Conservation (phyloP, 2,888 invertebrate genomes). For the Pomacea canaliculata region DNA sequence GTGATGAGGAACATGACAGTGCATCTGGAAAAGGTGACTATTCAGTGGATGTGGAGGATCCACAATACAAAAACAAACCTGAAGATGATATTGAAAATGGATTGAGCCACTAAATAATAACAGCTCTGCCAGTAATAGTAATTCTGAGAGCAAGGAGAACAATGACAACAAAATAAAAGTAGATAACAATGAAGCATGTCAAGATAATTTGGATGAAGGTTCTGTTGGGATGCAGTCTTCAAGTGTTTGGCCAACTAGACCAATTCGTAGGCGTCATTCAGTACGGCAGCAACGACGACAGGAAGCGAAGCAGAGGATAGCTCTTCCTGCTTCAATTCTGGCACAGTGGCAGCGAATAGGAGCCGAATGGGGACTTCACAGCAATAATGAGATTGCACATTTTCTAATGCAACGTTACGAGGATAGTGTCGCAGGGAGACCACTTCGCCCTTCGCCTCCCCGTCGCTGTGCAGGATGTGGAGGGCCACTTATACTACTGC, state of each 20-base stretch:
- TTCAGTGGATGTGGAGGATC: no score
- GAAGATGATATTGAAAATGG: no score
- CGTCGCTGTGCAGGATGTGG: conserved; percentile 16
- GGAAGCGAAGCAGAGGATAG: background rate
- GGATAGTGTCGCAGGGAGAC: conserved; percentile 11
- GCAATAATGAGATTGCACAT: conserved; percentile 13
- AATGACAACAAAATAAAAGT: background rate
- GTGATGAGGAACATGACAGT: background rate
- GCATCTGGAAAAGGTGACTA: background rate
- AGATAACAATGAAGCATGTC: background rate
- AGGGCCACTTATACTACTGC: conserved; percentile 1
- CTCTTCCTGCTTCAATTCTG: background rate
- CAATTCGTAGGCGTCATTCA: conserved; percentile 6
- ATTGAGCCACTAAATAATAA: no score
- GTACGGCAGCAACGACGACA: background rate
- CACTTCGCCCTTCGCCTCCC: conserved; percentile 17
- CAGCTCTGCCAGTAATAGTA: no score
- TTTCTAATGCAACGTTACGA: conserved; percentile 15
- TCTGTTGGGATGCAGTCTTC: background rate
- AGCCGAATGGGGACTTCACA: conserved; percentile 14
- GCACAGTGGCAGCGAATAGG: conserved; percentile 16
- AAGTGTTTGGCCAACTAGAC: background rate
- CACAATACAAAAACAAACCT: no score
- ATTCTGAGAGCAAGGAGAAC: background rate
- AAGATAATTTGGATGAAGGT: background rate